Evolutionary conservation across 2,888 invertebrate genomes (phyloP), one percentile per base, ranked within the genome.

Genomic region (Galerucella pusilla): DNA sequence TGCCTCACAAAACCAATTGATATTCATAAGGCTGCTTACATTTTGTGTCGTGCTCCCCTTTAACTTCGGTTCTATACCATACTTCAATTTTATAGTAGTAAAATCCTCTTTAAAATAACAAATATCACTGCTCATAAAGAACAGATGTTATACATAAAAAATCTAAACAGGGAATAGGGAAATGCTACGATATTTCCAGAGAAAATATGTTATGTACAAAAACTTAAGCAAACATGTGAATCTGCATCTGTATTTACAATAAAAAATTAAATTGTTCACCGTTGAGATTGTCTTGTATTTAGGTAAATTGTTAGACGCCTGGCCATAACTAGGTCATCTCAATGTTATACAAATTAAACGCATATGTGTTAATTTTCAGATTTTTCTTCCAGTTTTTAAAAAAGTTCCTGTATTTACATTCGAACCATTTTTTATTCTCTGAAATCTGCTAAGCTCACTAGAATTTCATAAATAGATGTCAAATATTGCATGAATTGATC

Each of bases 81-180:
- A 77, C 72, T 77, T 75, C 63, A 72, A 73, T 71, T 75, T 71
- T 74, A 69, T 75, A 77, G 77, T 75, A 75, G 73, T 77, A 77
- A 77, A 75, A 75, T 68, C 72, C 72, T 74, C 67, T 71, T 74
- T 77, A 75, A 74, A 77, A 77, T 71, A 77, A 77, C 77, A 77
- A 77, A 77, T 75, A 72, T 73, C 68, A 70, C 72, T 69, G 72
- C 75, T 75, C 75, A 72, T 74, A 77, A 77, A 74, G 72, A 77
- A 71, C 77, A 77, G 75, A 77, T 77, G 77, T 74, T 77, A 71
- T 68, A 77, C 72, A 74, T 77, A 77, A 77, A 77, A 77, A 74
- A 71, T 77, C 74, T 74, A 77, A 71, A 75, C 71, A 75, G 49
- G 71, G 71, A 77, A 77, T 73, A 75, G 75, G 77, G 66, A 77